Base-by-base conservation (phyloP, 2,888 invertebrate species). In the Phengaris alcon region DNA sequence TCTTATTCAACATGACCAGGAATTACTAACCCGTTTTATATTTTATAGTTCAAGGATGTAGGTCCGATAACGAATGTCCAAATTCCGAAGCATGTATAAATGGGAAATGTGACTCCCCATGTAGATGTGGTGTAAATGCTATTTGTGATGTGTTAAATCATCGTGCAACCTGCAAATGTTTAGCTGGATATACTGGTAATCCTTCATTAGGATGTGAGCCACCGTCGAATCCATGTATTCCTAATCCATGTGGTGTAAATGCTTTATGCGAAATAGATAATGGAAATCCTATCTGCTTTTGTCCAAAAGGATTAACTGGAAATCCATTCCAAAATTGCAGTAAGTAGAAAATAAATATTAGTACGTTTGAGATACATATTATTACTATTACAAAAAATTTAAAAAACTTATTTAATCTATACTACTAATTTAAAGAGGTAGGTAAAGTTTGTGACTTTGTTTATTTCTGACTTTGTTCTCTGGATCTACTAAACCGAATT, bases 251-350 rank as follows among this genome's bases (percentile, higher is more conserved):
- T 82, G 98, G 98, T n/a, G 89, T 94, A 3, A 96, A 97, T 83
- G 97, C 98, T 1, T 89, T 96, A 79, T 98, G 98, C 85, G 97
- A 97, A 90, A 94, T 96, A 74, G 97, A 97, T 82, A 95, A 96
- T 82, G 97, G 97, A 74, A 96, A 96, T 86, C 97, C 98, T 3
- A 96, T 98, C 80, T 98, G 98, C 84, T 97, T 95, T 91, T 98
- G 98, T 84, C 97, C 97, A 0, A 97, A 97, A 87, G 97, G 97
- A 78, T 93, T 97, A 79, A 98, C 97, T 5, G 98, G 98, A 87
- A 97, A 98, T 94, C 98, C 98, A 68, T 97, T 97, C 86, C 95
- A 96, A 85, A 96, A 95, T 90, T 98, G 97, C 95, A 97, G 97
- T 97, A 95, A 95, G 97, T 96, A 52, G 73, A 75, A 48, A 3